Evolutionary conservation across 2,113 vertebrate species (phyloP), one percentile per base, ranked within the genome.

Genomic region (Antigone vipio): DNA sequence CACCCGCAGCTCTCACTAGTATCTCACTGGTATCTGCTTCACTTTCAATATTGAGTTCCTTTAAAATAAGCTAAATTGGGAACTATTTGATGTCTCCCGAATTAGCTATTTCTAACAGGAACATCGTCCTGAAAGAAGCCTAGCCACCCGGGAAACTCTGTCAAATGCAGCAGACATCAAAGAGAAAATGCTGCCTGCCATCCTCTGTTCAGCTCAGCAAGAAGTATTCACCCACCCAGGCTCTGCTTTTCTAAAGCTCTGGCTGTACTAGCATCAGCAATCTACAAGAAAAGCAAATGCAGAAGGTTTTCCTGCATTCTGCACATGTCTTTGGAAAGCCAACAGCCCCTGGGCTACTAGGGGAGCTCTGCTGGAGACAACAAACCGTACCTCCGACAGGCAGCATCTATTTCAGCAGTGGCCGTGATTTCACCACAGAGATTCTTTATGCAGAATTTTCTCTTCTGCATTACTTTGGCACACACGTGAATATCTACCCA

Each of bases 101-200:
- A 93, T 14, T 60, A 97, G 92, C 91, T 95, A 2, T 76, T 97
- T 94, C 93, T 93, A 95, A 63, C 89, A 84, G 89, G 91, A 95
- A 85, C 89, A 91, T 45, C 74, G 85, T 35, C 52, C 63, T 92
- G 72, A 77, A 76, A 34, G 63, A 53, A 95, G 89, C 87, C 59
- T 32, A 88, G 87, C 92, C 94, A 96, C 92, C 63, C 4, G 8
- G 96, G 95, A 93, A 90, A 83, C 87, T 84, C 94, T 91, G 92
- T 92, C 91, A 92, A 49, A 89, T 5, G 30, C 68, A 94, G 80
- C 87, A 92, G 89, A 94, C 87, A 96, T 95, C 94, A 96, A 97
- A 97, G 93, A 74, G 30, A 58, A 88, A 94, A 50, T 0, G 1
- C 49, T 85, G 74, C 73, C 62, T 85, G 87, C 84, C 53, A 17